phyloP scores from a whole-genome alignment of 2,888 invertebrate genomes.

The Shargacucullia verbasci region DNA sequence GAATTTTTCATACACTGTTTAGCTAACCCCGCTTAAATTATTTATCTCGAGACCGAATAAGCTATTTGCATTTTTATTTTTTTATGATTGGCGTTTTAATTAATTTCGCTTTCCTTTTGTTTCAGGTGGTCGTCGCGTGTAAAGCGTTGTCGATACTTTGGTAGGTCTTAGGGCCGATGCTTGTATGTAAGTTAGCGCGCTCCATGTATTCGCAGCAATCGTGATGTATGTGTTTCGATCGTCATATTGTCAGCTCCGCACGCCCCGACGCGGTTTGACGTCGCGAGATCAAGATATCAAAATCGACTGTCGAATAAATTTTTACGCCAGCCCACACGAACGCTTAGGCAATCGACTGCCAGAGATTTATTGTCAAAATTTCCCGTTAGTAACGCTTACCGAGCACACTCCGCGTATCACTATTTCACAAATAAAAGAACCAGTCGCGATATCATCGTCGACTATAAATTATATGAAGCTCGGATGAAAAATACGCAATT shows the following conservation, averaged over 20 bases:
- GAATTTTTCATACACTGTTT: constrained; percentile 52
- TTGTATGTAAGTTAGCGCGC: constrained; percentile 68
- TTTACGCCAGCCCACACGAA: constrained; percentile 85
- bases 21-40: constrained; percentile 56
- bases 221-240: constrained; percentile 52
- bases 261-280: constrained; percentile 70
- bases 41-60: constrained; percentile 52
- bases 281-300: constrained; percentile 86
- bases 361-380: constrained; percentile 88
- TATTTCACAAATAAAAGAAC: constrained; percentile 89
- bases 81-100: constrained; percentile 86
- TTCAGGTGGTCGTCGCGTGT: constrained; percentile 87
- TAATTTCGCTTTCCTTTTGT: constrained; percentile 90
- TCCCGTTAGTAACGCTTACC: constrained; percentile 89
- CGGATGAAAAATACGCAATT: constrained; percentile 87
- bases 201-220: constrained; percentile 55
- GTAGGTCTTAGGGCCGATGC: constrained; percentile 74
- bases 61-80: constrained; percentile 68
- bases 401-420: constrained; percentile 88
- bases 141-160: constrained; percentile 76
- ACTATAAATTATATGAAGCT: constrained; percentile 87
- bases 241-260: constrained; percentile 63
- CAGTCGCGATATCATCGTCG: constrained; percentile 88
- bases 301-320: constrained; percentile 83
- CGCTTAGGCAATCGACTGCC: constrained; percentile 88